These are phyloP conservation scores for Cryptotermes secundus DNA, from an alignment of 1,140 invertebrate species.

Conservation along the genomic window DNA sequence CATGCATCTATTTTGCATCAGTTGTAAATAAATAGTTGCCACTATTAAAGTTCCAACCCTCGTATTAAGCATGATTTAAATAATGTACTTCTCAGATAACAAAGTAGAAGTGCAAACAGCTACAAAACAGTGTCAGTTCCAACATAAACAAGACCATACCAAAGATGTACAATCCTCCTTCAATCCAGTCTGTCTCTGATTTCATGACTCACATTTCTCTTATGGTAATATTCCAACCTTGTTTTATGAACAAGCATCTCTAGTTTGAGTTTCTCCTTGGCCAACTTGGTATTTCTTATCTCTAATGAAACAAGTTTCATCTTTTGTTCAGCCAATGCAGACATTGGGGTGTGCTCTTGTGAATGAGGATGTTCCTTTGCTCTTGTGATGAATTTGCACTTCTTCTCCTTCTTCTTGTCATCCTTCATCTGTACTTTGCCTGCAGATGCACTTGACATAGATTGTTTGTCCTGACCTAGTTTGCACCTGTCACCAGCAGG, in stretches of 20 bases:
- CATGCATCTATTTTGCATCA: too few species aligned
- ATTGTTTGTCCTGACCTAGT: not conserved
- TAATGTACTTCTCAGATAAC: too few species aligned
- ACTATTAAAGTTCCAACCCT: too few species aligned
- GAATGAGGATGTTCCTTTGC: not conserved
- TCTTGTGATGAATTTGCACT: not conserved
- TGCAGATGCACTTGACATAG: not conserved
- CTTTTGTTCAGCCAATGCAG: not conserved
- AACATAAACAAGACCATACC: too few species aligned
- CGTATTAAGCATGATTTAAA: too few species aligned
- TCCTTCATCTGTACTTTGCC: not conserved
- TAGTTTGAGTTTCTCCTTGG: not conserved
- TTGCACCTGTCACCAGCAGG: not conserved
- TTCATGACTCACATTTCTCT: not conserved
- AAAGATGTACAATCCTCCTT: not conserved
- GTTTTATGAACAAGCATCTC: not conserved
- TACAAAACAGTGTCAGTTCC: too few species aligned
- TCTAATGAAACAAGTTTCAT: not conserved
- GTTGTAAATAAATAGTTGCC: too few species aligned
- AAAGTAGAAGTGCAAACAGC: too few species aligned
- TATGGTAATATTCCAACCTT: not conserved
- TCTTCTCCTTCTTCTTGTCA: too few species aligned
- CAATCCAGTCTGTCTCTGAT: not conserved
- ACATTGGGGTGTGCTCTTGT: not conserved
- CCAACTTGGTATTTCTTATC: not conserved